These are phyloP conservation scores for Leguminivora glycinivorella DNA, from an alignment of 1,140 invertebrate genomes.

Conservation along the genomic window DNA sequence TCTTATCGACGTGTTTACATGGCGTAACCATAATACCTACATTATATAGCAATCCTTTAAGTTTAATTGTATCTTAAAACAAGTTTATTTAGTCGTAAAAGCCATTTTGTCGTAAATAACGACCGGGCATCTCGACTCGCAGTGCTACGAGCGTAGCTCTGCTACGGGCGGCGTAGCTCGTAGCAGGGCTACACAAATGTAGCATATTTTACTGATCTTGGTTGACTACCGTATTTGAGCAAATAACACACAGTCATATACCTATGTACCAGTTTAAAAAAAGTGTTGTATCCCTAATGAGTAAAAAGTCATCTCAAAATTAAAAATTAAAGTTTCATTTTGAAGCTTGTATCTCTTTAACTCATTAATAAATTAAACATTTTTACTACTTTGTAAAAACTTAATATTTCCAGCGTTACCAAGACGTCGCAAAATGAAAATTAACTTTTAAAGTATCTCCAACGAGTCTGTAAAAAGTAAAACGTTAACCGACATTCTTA, in stretches of 20 bases:
- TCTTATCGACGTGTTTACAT: too few relatives aligned
- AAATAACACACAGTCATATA: too few relatives aligned
- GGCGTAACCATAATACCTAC: background rate
- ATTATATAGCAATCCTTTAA: background rate
- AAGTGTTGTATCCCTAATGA: too few relatives aligned
- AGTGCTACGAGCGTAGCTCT: background rate
- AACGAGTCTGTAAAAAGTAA: too few relatives aligned
- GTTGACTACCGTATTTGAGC: too few relatives aligned
- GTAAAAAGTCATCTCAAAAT: too few relatives aligned
- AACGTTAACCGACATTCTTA: too few relatives aligned
- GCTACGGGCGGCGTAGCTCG: background rate
- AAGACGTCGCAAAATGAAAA: background rate
- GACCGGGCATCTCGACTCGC: background rate
- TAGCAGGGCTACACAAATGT: background rate
- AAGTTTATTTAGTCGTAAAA: background rate
- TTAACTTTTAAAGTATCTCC: background rate
- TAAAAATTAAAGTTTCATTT: background rate
- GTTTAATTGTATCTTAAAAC: background rate
- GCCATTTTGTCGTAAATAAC: background rate
- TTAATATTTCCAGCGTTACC: background rate
- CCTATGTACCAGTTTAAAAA: too few relatives aligned
- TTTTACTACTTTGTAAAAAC: background rate
- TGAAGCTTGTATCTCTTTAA: background rate
- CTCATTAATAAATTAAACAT: background rate
- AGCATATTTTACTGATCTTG: too few relatives aligned